Evolutionary conservation across 2,797 vertebrate species (phyloP), one percentile per base, ranked within the genome.

Genomic region (Pseudochaenichthys georgianus): DNA sequence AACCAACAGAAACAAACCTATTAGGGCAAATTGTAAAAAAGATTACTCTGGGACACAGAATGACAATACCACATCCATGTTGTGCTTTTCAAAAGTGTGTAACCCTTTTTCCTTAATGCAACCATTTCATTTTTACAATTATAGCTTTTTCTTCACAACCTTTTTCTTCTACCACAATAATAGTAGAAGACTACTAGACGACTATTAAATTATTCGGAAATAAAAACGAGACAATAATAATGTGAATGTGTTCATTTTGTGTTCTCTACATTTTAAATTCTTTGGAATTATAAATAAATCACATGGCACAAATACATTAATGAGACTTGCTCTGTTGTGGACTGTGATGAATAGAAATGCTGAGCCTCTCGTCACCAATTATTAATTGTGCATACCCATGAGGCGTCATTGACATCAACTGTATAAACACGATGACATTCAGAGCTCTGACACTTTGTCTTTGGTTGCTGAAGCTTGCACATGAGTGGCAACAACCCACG

Each of bases 381-480:
- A 3, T 21, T 2, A 31, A 46, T 6, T 42, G 17, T n/a, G 23
- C 13, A 23, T 15, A 45, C 59, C 23, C 43, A 19, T 58, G 45
- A 31, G 45, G 53, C 19, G 5, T 52, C 43, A 48, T 11, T 72
- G 57, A 50, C 59, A 16, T 60, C 9, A 60, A 12, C n/a, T 23
- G 23, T n/a, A 68, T 21, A 59, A 57, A 52, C 19, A 52, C 3
- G 3, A 16, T 68, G 43, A 72, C 69, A 71, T 83, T 80, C 21
- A 64, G 6, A 28, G 28, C 13, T 12, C 28, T 45, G 28, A 71
- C 58, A 67, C 64, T 51, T 68, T 53, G 16, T 13, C 47, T 75
- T 51, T 16, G 17, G 16, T n/a, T 42, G n/a, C 52, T 34, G 28
- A 17, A 47, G 23, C 19, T 8, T 9, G 28, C n/a, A 50, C 31